phyloP scores from a whole-genome alignment of 92 coral and sea anemone genomes.

The Paragorgia papillata region DNA sequence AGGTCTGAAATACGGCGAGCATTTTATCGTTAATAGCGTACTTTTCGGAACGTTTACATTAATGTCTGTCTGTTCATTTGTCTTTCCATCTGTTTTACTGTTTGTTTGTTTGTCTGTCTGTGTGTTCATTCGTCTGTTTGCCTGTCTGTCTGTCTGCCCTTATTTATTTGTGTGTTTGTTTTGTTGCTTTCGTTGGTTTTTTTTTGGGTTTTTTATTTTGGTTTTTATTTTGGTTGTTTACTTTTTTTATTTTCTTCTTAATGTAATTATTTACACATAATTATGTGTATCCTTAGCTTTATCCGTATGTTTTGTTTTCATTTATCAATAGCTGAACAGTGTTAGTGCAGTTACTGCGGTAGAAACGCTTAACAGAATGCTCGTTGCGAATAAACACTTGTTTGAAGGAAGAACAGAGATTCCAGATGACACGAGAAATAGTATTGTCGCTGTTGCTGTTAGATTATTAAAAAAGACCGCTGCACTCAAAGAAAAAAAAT shows the following conservation, averaged over 20 bases:
- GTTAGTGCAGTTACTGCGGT: neutral
- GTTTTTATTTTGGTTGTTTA: too few relatives aligned
- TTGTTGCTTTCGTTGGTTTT: too few relatives aligned
- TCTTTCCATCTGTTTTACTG: too few relatives aligned
- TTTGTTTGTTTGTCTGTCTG: too few relatives aligned
- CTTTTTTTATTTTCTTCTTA: neutral
- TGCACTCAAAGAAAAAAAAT: neutral
- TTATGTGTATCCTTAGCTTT: neutral
- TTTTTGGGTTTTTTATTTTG: too few relatives aligned
- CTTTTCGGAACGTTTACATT: too few relatives aligned
- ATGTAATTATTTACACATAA: neutral
- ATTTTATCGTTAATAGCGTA: too few relatives aligned
- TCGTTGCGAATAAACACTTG: neutral
- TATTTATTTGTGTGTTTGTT: too few relatives aligned
- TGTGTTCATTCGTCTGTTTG: too few relatives aligned
- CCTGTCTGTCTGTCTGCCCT: too few relatives aligned
- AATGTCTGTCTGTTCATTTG: too few relatives aligned
- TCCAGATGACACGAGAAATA: neutral
- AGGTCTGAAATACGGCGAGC: too few relatives aligned
- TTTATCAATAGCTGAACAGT: slow-evolving; percentile 1
- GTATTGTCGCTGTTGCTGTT: neutral
- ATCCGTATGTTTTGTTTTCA: neutral
- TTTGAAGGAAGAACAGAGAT: neutral
- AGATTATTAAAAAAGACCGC: neutral
- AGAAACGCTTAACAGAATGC: neutral